These are phyloP conservation scores for Drosophila siamana DNA, from an alignment of 2,888 invertebrate genomes.

Conservation along the genomic window DNA sequence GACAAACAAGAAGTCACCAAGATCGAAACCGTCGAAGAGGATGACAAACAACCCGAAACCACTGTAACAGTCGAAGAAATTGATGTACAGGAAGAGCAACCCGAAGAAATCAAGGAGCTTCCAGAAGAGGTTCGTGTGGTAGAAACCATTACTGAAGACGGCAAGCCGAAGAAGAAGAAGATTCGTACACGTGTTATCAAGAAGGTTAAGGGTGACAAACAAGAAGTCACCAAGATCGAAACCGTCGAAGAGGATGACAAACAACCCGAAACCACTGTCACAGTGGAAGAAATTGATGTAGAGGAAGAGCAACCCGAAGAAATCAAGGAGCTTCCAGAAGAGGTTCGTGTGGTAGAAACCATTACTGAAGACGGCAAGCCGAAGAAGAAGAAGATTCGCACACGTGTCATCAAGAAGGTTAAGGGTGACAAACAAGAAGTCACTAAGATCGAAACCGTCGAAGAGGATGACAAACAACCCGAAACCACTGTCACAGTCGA, in stretches of 20 bases:
- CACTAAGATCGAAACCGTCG: slow-evolving; percentile 64
- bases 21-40: slow-evolving; percentile 28
- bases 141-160: slow-evolving; percentile 45
- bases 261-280: slow-evolving; percentile 45
- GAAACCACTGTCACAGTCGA: slow-evolving; percentile 56
- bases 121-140: slow-evolving; percentile 48
- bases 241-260: slow-evolving; percentile 55
- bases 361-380: slow-evolving; percentile 44
- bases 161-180: slow-evolving; percentile 50
- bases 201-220: slow-evolving; percentile 55
- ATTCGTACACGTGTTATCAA: slow-evolving; percentile 54
- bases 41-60: slow-evolving; percentile 21
- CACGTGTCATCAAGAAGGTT: slow-evolving; percentile 62
- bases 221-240: slow-evolving; percentile 59
- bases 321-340: slow-evolving; percentile 41
- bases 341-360: slow-evolving; percentile 45
- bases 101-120: slow-evolving; percentile 22
- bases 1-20: slow-evolving; percentile 31
- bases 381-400: slow-evolving; percentile 58
- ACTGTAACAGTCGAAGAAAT: slow-evolving; percentile 15
- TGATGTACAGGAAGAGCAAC: slow-evolving; percentile 4
- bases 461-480: slow-evolving; percentile 57
- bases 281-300: slow-evolving; percentile 38
- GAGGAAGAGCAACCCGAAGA: slow-evolving; percentile 28
- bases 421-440: slow-evolving; percentile 64